phyloP scores from a whole-genome alignment of 2,113 vertebrate genomes.

The Taxidea taxus region DNA sequence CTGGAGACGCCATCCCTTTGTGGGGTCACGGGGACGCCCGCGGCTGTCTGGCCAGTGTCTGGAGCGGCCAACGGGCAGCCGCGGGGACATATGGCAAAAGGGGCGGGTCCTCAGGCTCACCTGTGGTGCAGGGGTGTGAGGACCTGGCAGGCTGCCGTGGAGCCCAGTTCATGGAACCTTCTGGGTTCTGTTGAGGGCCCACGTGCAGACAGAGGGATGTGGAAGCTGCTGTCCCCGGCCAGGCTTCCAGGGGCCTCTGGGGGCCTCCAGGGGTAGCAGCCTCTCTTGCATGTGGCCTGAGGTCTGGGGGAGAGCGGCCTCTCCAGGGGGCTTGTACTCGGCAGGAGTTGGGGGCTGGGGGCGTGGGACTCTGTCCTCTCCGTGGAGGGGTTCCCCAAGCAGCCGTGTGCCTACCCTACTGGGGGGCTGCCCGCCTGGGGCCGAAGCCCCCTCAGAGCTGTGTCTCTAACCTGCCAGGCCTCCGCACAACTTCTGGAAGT shows the following conservation, averaged over 20 bases:
- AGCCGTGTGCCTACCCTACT: rapidly evolving
- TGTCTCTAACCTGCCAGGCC: not conserved
- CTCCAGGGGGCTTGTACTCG: not conserved
- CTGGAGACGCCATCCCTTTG: not conserved
- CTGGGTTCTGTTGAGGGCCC: not conserved
- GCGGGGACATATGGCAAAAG: not conserved
- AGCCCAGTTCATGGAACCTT: not conserved
- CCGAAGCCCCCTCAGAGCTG: not conserved
- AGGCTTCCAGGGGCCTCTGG: not conserved
- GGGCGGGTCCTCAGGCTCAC: not conserved
- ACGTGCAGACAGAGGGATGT: not conserved
- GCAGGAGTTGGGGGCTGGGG: not conserved
- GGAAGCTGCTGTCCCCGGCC: not conserved
- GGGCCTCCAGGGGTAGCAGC: rapidly evolving
- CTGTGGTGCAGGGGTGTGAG: not conserved
- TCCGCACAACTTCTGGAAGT: not conserved
- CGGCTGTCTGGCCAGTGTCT: not conserved
- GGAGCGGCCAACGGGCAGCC: not conserved
- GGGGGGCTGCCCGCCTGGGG: not conserved
- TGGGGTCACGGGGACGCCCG: not conserved
- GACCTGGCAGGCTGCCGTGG: rapidly evolving
- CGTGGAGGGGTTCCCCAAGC: not conserved
- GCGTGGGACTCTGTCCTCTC: too few relatives aligned
- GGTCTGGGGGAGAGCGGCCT: not conserved
- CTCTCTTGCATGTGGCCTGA: rapidly evolving